These are phyloP conservation scores for Ferdinandea cuprea DNA, from an alignment of 2,888 invertebrate genomes.

Conservation along the genomic window DNA sequence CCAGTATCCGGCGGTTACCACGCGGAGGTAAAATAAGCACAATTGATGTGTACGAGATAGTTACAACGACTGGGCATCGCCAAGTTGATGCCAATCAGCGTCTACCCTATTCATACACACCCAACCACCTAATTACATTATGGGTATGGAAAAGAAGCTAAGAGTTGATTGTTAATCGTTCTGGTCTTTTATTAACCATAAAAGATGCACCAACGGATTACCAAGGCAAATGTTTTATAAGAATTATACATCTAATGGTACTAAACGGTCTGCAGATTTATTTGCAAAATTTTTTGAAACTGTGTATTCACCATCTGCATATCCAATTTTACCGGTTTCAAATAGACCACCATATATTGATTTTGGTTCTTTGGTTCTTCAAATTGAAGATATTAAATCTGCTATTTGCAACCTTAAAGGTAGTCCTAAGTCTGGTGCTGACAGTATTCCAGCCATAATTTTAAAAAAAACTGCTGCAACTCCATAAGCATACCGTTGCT, in stretches of 20 bases:
- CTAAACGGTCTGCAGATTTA: too few relatives aligned
- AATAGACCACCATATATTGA: neutral
- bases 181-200: conserved; percentile 11
- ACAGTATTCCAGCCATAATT: neutral
- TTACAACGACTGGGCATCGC: too few relatives aligned
- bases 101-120: too few relatives aligned
- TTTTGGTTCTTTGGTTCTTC: neutral
- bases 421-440: neutral
- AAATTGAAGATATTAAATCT: neutral
- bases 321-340: neutral
- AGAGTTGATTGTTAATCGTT: conserved; percentile 2
- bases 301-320: neutral
- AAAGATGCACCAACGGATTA: too few relatives aligned
- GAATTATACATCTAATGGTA: neutral
- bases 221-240: too few relatives aligned
- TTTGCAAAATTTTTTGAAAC: neutral
- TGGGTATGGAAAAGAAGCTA: neutral
- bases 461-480: neutral
- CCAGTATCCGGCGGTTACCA: too few relatives aligned
- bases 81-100: too few relatives aligned
- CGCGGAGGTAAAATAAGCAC: too few relatives aligned
- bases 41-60: too few relatives aligned
- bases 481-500: neutral
- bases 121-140: too few relatives aligned
- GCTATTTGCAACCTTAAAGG: neutral